A percentile compares a stretch with the other conserved stretches of the same genome.
Conservation (phyloP, 1,140 invertebrate species). For the Heliconius nattereri region DNA sequence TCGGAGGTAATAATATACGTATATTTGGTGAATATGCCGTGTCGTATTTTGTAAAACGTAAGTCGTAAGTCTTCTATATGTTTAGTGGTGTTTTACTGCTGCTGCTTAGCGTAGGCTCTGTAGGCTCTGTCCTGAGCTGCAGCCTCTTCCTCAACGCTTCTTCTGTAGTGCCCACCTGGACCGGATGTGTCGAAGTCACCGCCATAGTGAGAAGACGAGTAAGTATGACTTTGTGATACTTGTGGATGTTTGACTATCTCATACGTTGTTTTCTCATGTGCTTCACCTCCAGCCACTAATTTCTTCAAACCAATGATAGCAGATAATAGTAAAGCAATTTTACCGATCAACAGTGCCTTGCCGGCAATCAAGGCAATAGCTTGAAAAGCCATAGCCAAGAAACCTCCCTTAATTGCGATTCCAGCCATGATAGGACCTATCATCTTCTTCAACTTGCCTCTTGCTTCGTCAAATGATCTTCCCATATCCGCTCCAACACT, state of each 20-base stretch:
- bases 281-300: constrained; percentile 83
- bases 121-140: constrained; percentile 83
- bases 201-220: constrained; percentile 87
- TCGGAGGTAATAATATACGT: constrained; percentile 39
- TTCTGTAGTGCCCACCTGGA: constrained; percentile 83
- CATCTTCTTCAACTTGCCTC: constrained; percentile 91
- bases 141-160: constrained; percentile 83
- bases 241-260: constrained; percentile 93
- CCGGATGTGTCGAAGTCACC: constrained; percentile 83
- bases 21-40: constrained; percentile 45
- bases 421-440: constrained; percentile 91
- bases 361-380: constrained; percentile 88
- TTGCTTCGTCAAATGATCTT: constrained; percentile 83
- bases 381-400: constrained; percentile 88
- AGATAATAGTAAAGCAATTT: constrained; percentile 88
- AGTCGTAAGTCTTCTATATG: constrained; percentile 61
- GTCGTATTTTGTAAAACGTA: constrained; percentile 63
- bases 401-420: constrained; percentile 87
- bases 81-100: constrained; percentile 36
- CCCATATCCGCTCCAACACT: constrained; percentile 63
- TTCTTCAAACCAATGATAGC: constrained; percentile 90
- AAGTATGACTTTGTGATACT: constrained; percentile 88
- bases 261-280: constrained; percentile 89
- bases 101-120: constrained; percentile 76
- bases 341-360: constrained; percentile 88